Percentiles rank a stretch among this genome's conserved stretches.
phyloP scores from a whole-genome alignment of 2,113 vertebrate species.

The Taxidea taxus region DNA sequence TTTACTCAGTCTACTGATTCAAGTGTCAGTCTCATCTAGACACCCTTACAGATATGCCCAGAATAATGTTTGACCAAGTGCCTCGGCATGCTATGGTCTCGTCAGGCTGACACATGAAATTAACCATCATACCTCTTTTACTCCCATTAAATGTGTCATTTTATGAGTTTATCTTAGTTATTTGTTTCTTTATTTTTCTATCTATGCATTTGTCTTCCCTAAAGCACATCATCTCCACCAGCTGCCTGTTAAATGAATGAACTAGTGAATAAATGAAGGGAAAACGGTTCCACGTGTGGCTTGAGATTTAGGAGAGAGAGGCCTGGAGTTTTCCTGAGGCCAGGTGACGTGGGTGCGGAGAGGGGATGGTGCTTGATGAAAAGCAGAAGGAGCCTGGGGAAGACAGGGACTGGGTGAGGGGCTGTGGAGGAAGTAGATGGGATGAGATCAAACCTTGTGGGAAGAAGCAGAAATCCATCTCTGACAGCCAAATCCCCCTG shows the following conservation, averaged over 20 bases:
- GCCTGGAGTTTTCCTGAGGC: not conserved
- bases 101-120: not conserved
- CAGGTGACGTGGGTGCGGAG: accelerated
- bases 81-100: not conserved
- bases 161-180: not conserved
- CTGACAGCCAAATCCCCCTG: not conserved
- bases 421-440: not conserved
- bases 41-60: not conserved
- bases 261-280: not conserved
- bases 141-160: not conserved
- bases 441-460: not conserved
- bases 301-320: not conserved
- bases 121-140: too few relatives aligned
- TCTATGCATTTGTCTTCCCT: not conserved
- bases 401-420: not conserved
- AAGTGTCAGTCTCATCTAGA: not conserved
- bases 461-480: not conserved
- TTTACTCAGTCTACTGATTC: not conserved
- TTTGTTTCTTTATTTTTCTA: not conserved
- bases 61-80: not conserved
- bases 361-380: not conserved
- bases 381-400: not conserved
- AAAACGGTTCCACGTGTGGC: not conserved
- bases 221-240: not conserved
- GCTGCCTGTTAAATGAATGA: not conserved